Percentiles rank a stretch among this genome's conserved stretches.
phyloP scores from a whole-genome alignment of 2,797 vertebrate genomes.

The Dermochelys coriacea region DNA sequence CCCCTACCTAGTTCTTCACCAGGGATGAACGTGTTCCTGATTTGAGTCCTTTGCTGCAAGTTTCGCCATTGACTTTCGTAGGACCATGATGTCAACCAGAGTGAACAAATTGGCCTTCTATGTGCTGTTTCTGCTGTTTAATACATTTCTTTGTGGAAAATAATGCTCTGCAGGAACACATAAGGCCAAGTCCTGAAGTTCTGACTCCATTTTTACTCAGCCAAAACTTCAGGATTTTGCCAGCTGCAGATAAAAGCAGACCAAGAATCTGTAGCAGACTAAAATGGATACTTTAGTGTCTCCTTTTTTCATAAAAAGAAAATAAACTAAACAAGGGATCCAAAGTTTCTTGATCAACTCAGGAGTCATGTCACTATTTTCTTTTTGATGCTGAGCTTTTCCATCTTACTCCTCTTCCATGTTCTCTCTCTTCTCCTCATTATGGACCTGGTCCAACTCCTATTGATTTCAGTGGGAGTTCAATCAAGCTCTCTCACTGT shows the following conservation, averaged over 20 bases:
- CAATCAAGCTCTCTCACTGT: not conserved
- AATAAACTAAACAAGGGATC: accelerated
- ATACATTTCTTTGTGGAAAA: not conserved
- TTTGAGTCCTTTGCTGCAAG: accelerated
- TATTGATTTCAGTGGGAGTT: not conserved
- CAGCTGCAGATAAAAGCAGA: conserved; percentile 4
- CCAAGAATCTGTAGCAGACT: not conserved
- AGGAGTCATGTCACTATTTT: not conserved
- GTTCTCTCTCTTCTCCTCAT: not conserved
- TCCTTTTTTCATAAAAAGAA: not conserved
- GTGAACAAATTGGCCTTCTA: accelerated
- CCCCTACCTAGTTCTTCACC: too few species aligned
- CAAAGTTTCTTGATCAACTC: conserved; percentile 7
- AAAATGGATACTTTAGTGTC: not conserved
- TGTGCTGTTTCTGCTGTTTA: accelerated
- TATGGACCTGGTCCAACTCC: not conserved
- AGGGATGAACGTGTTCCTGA: not conserved
- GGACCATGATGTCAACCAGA: accelerated
- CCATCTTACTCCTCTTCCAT: not conserved
- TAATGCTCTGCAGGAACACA: not conserved
- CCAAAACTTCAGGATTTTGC: conserved; percentile 2
- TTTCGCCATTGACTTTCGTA: not conserved
- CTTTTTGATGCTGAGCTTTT: conserved; percentile 11
- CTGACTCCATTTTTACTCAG: conserved; percentile 11
- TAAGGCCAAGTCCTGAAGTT: not conserved